A percentile compares a stretch with the other conserved stretches of the same genome.
Evolutionary conservation across 2,113 vertebrate genomes (phyloP).

Genomic region (Mastomys coucha): DNA sequence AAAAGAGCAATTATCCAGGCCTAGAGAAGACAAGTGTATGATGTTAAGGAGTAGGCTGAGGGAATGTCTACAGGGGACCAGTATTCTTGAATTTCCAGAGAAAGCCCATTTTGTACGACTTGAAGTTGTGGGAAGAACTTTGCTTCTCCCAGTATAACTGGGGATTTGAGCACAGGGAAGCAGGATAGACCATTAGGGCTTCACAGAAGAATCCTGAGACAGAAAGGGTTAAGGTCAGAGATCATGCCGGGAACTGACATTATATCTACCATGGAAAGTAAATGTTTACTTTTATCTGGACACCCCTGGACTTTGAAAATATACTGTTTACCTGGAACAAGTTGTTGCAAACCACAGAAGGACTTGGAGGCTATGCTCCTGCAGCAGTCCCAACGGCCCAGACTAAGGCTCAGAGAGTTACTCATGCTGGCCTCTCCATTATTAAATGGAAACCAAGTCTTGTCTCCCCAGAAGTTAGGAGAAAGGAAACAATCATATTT

Average conservation of each 20-base stretch:
- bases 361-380: neutral
- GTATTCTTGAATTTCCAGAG: neutral
- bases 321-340: constrained; percentile 3
- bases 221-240: constrained; percentile 15
- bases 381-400: neutral
- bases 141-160: neutral
- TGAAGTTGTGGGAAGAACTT: neutral
- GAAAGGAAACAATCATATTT: neutral
- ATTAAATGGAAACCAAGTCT: neutral
- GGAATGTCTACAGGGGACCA: neutral
- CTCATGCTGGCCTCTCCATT: too few relatives aligned
- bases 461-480: neutral
- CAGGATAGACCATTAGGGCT: neutral
- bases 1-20: neutral
- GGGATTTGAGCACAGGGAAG: neutral
- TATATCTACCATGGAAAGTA: neutral
- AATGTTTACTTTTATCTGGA: constrained; percentile 60
- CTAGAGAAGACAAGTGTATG: neutral
- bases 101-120: neutral
- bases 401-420: neutral
- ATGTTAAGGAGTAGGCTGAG: neutral
- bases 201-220: neutral
- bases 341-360: neutral
- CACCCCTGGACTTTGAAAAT: neutral
- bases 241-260: neutral